Evolutionary conservation across 35 echinoderm and acorn worm genomes (phyloP).

Genomic region (Ophiothrix spiculata): DNA sequence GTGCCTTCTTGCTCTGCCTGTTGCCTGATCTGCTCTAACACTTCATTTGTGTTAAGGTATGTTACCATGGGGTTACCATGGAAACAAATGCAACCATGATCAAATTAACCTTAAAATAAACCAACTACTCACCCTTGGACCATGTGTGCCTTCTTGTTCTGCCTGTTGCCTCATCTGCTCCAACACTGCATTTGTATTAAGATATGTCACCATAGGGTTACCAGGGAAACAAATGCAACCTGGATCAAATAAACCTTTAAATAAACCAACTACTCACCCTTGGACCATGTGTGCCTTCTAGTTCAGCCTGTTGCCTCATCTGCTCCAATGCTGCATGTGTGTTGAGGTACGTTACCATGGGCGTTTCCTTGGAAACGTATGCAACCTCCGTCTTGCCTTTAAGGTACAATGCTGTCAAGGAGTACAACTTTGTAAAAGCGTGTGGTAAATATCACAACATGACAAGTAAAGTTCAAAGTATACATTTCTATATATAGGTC

Average conservation of each 20-base stretch:
- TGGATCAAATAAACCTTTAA: too few relatives aligned
- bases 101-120: too few relatives aligned
- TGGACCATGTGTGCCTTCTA: conserved; percentile 81
- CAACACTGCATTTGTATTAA: conserved; percentile 94
- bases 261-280: conserved; percentile 52
- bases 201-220: conserved; percentile 93
- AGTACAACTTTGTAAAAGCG: neutral
- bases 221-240: conserved; percentile 81
- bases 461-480: neutral
- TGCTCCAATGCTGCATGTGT: conserved; percentile 96
- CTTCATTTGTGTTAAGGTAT: conserved; percentile 96
- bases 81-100: conserved; percentile 88
- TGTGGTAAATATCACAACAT: neutral
- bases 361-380: conserved; percentile 86
- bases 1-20: conserved; percentile 87
- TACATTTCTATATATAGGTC: neutral
- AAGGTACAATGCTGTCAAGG: conserved; percentile 39
- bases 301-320: conserved; percentile 94
- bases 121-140: conserved; percentile 77
- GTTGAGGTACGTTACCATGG: conserved; percentile 94
- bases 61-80: conserved; percentile 88
- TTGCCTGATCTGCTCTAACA: conserved; percentile 92
- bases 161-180: conserved; percentile 99
- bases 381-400: conserved; percentile 89
- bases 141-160: conserved; percentile 77